Evolutionary conservation across 2,888 invertebrate genomes (phyloP).

Genomic region (Bombyx huttoni): DNA sequence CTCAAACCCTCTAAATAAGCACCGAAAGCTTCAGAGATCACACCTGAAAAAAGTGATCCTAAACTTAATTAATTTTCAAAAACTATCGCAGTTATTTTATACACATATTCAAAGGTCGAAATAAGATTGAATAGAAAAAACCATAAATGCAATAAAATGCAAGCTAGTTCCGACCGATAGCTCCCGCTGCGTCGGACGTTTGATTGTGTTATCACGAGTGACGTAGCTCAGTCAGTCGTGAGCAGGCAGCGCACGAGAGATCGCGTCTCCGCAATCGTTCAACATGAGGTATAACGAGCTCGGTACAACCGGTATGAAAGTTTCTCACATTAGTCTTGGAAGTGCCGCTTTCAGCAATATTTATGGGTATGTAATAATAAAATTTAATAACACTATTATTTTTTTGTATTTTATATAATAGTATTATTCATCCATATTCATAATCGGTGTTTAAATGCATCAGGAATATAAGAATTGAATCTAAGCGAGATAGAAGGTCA

Average conservation of each 20-base stretch:
- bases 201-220: not conserved
- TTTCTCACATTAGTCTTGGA: constrained; percentile 83
- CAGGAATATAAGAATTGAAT: not conserved
- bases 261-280: not conserved
- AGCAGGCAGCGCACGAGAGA: not conserved
- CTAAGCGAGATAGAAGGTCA: not conserved
- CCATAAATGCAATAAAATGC: not conserved
- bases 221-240: not conserved
- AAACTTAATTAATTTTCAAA: too few species aligned
- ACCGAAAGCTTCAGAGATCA: too few species aligned
- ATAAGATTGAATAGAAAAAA: not conserved
- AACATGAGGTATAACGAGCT: constrained; percentile 81
- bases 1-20: too few species aligned
- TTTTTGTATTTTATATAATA: too few species aligned
- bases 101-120: too few species aligned
- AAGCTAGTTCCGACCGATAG: not conserved
- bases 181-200: not conserved
- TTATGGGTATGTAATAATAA: constrained; percentile 75
- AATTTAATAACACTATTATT: not conserved
- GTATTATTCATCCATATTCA: not conserved
- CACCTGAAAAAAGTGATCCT: too few species aligned
- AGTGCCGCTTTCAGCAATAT: constrained; percentile 80
- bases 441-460: not conserved
- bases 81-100: too few species aligned
- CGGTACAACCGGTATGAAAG: constrained; percentile 79